These are phyloP conservation scores for Garra rufa DNA, from an alignment of 2,113 vertebrate species.

Conservation along the genomic window DNA sequence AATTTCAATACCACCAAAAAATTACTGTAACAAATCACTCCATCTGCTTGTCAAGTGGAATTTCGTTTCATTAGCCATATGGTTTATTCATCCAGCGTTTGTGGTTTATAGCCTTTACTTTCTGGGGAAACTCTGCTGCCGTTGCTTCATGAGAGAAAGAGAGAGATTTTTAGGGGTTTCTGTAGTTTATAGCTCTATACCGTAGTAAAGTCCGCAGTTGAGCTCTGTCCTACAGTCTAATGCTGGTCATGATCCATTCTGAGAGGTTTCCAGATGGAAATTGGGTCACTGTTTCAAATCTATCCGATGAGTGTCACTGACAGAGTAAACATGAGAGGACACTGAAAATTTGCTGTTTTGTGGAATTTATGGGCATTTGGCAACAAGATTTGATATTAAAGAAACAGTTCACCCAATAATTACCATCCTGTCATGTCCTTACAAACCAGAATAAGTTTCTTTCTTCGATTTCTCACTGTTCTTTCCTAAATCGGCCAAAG, in stretches of 20 bases:
- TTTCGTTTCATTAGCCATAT: constrained; percentile 57
- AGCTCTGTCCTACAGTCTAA: not conserved
- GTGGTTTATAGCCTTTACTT: constrained; percentile 36
- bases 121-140: not conserved
- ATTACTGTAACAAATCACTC: constrained; percentile 58
- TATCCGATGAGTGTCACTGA: not conserved
- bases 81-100: constrained; percentile 44
- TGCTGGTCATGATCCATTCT: not conserved
- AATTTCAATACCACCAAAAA: constrained; percentile 53
- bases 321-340: not conserved
- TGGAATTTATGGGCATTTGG: too few species aligned
- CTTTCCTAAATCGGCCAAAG: too few species aligned
- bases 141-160: constrained; percentile 6
- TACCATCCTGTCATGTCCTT: not conserved
- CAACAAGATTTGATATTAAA: constrained; percentile 18
- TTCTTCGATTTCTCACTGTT: not conserved
- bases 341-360: not conserved
- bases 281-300: not conserved
- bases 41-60: constrained; percentile 53
- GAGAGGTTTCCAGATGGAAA: constrained; percentile 12
- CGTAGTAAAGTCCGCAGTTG: not conserved
- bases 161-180: not conserved
- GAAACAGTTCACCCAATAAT: not conserved
- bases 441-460: not conserved
- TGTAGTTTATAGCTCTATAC: not conserved